Base-by-base conservation (phyloP, 2,888 invertebrate genomes). In the Stenodema calcarata region DNA sequence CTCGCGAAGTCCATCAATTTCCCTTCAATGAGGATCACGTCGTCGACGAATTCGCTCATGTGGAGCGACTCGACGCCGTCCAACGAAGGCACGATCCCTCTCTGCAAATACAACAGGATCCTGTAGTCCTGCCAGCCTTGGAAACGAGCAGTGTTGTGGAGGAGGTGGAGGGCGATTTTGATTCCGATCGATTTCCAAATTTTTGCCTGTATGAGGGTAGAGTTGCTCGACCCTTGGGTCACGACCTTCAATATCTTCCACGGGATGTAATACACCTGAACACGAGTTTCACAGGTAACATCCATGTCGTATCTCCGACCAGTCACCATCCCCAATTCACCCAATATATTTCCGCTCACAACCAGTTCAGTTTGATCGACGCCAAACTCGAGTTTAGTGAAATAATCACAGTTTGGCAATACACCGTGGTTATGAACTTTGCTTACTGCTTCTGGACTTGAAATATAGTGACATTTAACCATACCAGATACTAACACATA, bases 321-420 rank as follows among this genome's bases (percentile, higher is more conserved):
- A 14, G 87, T 87, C 11, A 85, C 87, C n/a, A 79, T 69, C 14
- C 87, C 87, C 23, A 75, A 83, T 84, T 88, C 87, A 16, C 87
- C 87, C 27, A 88, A 83, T 14, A 88, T 28, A 42, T 87, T 88
- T 27, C 87, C 87, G 42, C 79, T 79, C 35, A 87, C 87, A 42
- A 87, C 69, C 28, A 86, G 70, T 30, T 86, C 87, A 27, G 28
- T 69, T 27, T 87, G 84, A 27, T 44, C n/a, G 70, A 79, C 23
- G 11, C 70, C 79, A 28, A 86, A 42, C 14, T 75, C 70, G 14
- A 88, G 73, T 35, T 84, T 88, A n/a, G 73, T 84, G 54, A 87
- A 86, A 35, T 82, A 88, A 54, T 88, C 87, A 47, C 81, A 87
- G 44, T 88, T 88, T 11, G 87, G 87, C 0, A 88, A 28, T n/a